Percentiles rank a stretch among this genome's conserved stretches.
Conservation (phyloP, 1,140 invertebrate genomes). For the Drosophila triauraria region DNA sequence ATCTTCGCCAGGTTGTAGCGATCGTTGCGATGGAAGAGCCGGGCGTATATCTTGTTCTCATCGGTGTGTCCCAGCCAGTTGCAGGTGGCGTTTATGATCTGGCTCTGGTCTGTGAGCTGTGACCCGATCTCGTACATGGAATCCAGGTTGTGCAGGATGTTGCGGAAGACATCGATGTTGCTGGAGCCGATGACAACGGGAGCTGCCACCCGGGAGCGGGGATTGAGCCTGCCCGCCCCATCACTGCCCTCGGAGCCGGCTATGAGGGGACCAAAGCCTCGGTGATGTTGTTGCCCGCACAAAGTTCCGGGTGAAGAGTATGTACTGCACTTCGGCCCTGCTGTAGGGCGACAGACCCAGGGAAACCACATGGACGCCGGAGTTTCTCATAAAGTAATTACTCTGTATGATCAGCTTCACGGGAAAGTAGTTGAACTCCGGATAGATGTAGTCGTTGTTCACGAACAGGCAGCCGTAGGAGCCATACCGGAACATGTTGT, state of each 20-base stretch:
- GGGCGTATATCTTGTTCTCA: slow-evolving; percentile 91
- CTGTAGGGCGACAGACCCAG: slow-evolving; percentile 95
- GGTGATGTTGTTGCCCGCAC: slow-evolving; percentile 93
- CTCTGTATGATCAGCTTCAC: slow-evolving; percentile 92
- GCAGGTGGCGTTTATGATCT: slow-evolving; percentile 95
- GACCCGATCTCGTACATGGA: slow-evolving; percentile 97
- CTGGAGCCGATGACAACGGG: slow-evolving; percentile 95
- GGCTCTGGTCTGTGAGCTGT: slow-evolving; percentile 97
- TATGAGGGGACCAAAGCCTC: slow-evolving; percentile 92
- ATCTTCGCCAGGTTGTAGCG: slow-evolving; percentile 96
- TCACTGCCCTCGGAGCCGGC: slow-evolving; percentile 86
- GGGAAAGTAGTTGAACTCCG: slow-evolving; percentile 90
- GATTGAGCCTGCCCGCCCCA: slow-evolving; percentile 88
- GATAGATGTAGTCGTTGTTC: slow-evolving; percentile 90
- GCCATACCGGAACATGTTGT: slow-evolving; percentile 94
- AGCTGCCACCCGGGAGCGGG: slow-evolving; percentile 94
- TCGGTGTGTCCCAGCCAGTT: slow-evolving; percentile 96
- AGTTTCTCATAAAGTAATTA: slow-evolving; percentile 95
- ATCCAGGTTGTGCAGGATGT: slow-evolving; percentile 96
- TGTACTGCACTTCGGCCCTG: slow-evolving; percentile 88
- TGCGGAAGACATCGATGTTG: slow-evolving; percentile 95
- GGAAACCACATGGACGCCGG: slow-evolving; percentile 94
- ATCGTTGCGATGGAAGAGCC: slow-evolving; percentile 95
- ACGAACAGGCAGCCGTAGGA: slow-evolving; percentile 94
- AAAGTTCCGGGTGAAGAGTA: slow-evolving; percentile 95